A percentile compares a stretch with the other conserved stretches of the same genome.
These are phyloP conservation scores for Myrmecobius fasciatus DNA, from an alignment of 2,113 vertebrate species.

Conservation along the genomic window DNA sequence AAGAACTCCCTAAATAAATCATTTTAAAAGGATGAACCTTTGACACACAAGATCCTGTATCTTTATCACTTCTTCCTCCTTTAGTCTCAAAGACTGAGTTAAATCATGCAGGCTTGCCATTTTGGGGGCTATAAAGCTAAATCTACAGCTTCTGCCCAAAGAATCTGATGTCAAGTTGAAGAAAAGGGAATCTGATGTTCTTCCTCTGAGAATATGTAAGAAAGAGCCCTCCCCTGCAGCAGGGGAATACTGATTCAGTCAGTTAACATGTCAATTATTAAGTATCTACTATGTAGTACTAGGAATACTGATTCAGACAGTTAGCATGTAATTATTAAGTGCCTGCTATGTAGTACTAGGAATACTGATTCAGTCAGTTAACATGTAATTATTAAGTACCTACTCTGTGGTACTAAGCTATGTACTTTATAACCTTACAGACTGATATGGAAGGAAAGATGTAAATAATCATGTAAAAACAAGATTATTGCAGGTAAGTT, in stretches of 20 bases:
- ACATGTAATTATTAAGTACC: background rate
- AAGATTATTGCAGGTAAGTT: background rate
- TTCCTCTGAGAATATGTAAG: background rate
- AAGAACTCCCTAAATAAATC: slow-evolving; percentile 52
- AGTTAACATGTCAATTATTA: background rate
- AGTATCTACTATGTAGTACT: background rate
- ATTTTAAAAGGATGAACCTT: slow-evolving; percentile 62
- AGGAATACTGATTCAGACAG: too few relatives aligned
- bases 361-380: background rate
- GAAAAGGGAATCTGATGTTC: background rate
- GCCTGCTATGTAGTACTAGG: background rate
- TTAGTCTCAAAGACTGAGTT: slow-evolving; percentile 65
- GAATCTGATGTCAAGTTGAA: slow-evolving; percentile 38
- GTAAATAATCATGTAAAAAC: background rate
- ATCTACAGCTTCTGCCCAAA: slow-evolving; percentile 66
- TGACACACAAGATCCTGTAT: slow-evolving; percentile 63
- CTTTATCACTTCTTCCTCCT: slow-evolving; percentile 66
- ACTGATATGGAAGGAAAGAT: background rate
- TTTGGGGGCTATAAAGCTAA: slow-evolving; percentile 64
- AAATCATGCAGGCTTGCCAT: slow-evolving; percentile 64
- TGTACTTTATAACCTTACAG: background rate
- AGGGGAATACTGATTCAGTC: background rate
- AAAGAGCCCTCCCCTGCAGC: background rate
- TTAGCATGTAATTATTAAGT: background rate
- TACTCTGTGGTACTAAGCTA: background rate